Base-by-base conservation (phyloP, 2,888 invertebrate genomes). In the Lomographa bimaculata region DNA sequence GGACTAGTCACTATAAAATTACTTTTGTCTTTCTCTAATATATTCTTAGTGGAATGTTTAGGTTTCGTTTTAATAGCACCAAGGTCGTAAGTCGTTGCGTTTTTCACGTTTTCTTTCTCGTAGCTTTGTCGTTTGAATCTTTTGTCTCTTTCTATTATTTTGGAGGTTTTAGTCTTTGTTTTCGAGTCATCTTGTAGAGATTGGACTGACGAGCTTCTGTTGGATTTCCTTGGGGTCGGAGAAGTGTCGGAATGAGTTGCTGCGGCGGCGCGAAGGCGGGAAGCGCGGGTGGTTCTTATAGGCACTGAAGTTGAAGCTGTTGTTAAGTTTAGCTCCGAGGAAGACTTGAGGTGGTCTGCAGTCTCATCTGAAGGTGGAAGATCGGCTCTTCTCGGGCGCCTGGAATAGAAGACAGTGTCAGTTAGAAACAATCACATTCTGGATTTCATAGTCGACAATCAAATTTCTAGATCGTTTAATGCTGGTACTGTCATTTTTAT, bases 261-360 rank as follows among this genome's bases (percentile, higher is more conserved):
- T 18, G 92, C 92, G 39, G 93, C 92, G 42, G 93, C 93, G 75
- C 94, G 90, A 46, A 95, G 85, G 54, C 94, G 91, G 50, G 94
- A 94, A 16, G 94, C 91, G 68, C 93, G 90, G 37, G 94, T 95
- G 55, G 93, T 92, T 76, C 94, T 91, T 60, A 94, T 93, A 71
- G 89, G 82, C 71, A 86, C 80, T 64, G 87, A 81, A 50, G 82
- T 79, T 39, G 84, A 77, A 60, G 81, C 78, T 52, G 79, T 73
- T 45, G 79, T 83, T 42, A 87, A 73, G 46, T 86, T 84, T 33
- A 87, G 67, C 61, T 87, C 89, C 37, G 89, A 89, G 61, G 87
- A 82, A 69, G 87, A 86, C 71, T 87, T 85, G 14, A 82, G 72
- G 51, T 80, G 72, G 43, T 67, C 69, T 34, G 69, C 70, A 59